These are phyloP conservation scores for Tursiops truncatus DNA, from an alignment of 2,113 vertebrate species.

Conservation along the genomic window DNA sequence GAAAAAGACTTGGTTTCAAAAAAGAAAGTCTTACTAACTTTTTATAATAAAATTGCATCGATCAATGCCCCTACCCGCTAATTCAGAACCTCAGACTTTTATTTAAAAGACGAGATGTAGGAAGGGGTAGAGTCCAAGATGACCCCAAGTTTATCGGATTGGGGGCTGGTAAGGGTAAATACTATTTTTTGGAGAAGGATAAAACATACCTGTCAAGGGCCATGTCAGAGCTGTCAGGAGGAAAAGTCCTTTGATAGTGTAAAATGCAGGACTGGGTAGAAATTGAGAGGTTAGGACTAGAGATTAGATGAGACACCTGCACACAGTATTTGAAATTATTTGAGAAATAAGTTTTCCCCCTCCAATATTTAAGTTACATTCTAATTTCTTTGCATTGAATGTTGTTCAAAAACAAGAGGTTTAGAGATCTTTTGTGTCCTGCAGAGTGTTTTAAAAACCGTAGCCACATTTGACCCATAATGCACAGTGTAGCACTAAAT, in stretches of 20 bases:
- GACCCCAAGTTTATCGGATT: not conserved
- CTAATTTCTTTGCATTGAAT: not conserved
- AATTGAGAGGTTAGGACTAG: not conserved
- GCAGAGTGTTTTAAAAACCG: not conserved
- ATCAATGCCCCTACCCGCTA: not conserved
- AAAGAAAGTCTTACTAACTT: not conserved
- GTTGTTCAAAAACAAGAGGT: not conserved
- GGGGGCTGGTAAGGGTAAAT: not conserved
- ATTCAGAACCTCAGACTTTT: not conserved
- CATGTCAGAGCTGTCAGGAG: not conserved
- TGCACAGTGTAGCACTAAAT: not conserved
- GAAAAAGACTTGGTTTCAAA: not conserved
- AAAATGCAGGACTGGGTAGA: not conserved
- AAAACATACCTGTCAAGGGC: not conserved
- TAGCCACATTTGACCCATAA: not conserved
- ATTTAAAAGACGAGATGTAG: not conserved
- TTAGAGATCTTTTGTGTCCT: not conserved
- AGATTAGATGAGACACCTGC: not conserved
- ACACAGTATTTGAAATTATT: conserved; percentile 4
- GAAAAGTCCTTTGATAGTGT: not conserved
- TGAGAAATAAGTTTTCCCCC: not conserved
- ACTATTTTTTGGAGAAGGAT: not conserved
- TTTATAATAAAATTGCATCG: not conserved
- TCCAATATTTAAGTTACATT: not conserved
- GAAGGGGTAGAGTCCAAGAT: not conserved